Evolutionary conservation across 2,797 vertebrate species (phyloP), one percentile per base, ranked within the genome.

Genomic region (Amphiprion clarkii): DNA sequence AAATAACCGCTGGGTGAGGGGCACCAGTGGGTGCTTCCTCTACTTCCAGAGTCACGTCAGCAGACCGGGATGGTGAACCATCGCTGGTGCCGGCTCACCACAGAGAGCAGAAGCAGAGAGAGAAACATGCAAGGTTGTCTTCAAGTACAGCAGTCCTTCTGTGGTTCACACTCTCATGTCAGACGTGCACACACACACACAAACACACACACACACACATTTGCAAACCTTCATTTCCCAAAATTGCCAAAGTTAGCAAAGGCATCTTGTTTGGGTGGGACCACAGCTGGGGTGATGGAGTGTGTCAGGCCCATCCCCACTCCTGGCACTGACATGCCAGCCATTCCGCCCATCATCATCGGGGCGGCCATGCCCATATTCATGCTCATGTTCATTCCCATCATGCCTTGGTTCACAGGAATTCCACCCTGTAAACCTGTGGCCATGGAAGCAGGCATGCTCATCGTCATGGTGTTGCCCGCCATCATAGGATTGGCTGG

Each of bases 161-260:
- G 78, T 82, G 63, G 67, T 68, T 76, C 74, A 74, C 49, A 23
- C 81, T 62, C 77, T 63, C 76, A 66, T 46, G 48, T 71, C 86
- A 73, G 62, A 79, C 79, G 80, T 73, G 58, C 75, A 88, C 87
- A 19, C 60, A 2, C 71, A 31, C 40, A 54, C 42, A 91, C 87
- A 91, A 51, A 25, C 67, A 49, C 23, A 60, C 68, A 49, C 61
- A 56, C 62, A 40, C 25, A 59, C 54, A 21, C 56, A 70, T 14
- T 57, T 70, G 21, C 23, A 68, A 71, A 76, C 62, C 63, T 88
- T 96, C 95, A 99, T 96, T 99, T 99, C 90, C 96, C 97, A 94
- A 99, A 99, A 95, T 96, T 99, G 95, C 97, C 97, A 87, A 99
- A 99, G 94, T 98, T 98, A 94, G 97, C 96, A 78, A 99, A 99